A percentile compares a stretch with the other conserved stretches of the same genome.
These are phyloP conservation scores for Stenodera caucasica DNA, from an alignment of 2,888 invertebrate species.

Conservation along the genomic window DNA sequence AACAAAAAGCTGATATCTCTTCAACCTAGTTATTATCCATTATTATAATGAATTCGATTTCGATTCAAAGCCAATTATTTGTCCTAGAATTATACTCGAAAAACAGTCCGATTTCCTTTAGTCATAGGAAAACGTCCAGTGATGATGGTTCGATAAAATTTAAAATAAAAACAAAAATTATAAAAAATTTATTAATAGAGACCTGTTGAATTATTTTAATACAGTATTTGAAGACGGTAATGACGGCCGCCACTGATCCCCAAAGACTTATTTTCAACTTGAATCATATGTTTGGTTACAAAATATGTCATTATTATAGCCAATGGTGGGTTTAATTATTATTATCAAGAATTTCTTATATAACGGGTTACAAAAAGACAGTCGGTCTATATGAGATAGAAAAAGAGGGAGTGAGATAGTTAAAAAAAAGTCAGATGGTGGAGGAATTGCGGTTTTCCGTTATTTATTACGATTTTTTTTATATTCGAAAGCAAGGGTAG, in stretches of 20 bases:
- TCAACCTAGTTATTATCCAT: slow-evolving; percentile 44
- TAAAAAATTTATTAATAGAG: no score
- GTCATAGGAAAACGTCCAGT: slow-evolving; percentile 5
- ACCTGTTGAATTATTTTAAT: background rate
- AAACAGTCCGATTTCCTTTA: slow-evolving; percentile 27
- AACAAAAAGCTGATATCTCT: slow-evolving; percentile 44
- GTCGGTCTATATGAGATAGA: slow-evolving; percentile 4
- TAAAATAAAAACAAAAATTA: slow-evolving; percentile 6
- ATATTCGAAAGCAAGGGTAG: background rate
- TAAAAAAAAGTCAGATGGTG: no score
- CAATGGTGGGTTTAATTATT: slow-evolving; percentile 25
- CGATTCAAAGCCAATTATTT: slow-evolving; percentile 39
- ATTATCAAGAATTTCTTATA: slow-evolving; percentile 14
- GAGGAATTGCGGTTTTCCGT: slow-evolving; percentile 19
- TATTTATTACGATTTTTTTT: background rate
- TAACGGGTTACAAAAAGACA: background rate
- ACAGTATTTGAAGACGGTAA: background rate
- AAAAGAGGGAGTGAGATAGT: no score
- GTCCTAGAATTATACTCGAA: slow-evolving; percentile 39
- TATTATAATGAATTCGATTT: slow-evolving; percentile 48
- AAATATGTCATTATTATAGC: slow-evolving; percentile 27
- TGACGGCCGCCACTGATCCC: slow-evolving; percentile 1
- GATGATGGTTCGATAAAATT: background rate
- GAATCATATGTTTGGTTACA: slow-evolving; percentile 30
- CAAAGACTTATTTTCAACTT: background rate